phyloP scores from a whole-genome alignment of 2,888 invertebrate genomes.

The Callosobruchus maculatus region DNA sequence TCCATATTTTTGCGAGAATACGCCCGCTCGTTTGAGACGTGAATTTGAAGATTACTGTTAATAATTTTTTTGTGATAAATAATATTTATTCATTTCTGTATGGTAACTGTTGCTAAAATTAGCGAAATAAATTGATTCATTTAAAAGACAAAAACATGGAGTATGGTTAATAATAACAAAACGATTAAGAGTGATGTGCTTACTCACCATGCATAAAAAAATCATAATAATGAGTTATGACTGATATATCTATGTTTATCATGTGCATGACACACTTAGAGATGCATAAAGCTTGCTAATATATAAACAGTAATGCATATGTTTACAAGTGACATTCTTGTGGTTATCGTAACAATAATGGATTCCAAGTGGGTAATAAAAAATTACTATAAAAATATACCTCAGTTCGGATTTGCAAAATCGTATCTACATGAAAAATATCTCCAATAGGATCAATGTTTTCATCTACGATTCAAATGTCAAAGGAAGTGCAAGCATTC shows the following conservation, averaged over 20 bases:
- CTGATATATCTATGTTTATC: background rate
- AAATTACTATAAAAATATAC: background rate
- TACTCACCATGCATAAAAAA: background rate
- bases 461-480: background rate
- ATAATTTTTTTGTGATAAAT: no score
- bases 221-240: background rate
- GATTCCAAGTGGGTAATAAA: background rate
- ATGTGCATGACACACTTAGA: background rate
- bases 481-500: background rate
- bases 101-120: no score
- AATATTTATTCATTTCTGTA: no score
- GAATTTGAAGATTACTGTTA: no score
- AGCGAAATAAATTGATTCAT: no score
- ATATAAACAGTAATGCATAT: background rate
- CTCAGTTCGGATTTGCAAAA: background rate
- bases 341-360: background rate
- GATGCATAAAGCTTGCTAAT: background rate
- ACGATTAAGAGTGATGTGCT: no score
- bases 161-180: no score
- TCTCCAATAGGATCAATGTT: background rate
- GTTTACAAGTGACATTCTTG: background rate
- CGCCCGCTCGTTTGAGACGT: no score
- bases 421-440: background rate
- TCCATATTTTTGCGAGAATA: no score
- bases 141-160: no score